Evolutionary conservation across 1,140 invertebrate species (phyloP).

Genomic region (Drosophila lini): DNA sequence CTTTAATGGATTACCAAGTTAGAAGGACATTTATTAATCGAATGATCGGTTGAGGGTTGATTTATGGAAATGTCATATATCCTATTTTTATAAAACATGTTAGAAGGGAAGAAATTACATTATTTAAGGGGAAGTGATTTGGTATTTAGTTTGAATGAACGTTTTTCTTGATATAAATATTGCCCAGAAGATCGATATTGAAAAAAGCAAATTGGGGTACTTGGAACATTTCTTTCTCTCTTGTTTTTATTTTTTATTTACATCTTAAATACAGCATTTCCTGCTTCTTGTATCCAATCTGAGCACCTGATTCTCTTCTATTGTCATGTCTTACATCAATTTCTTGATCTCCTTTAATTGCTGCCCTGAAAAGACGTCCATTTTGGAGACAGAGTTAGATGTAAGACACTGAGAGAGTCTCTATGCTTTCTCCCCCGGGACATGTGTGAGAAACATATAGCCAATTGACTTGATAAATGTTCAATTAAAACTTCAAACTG

Average conservation of each 20-base stretch:
- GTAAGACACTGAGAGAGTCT: neutral
- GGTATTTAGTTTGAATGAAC: too few species aligned
- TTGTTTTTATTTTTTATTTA: too few species aligned
- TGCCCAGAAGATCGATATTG: too few species aligned
- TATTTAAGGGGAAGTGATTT: too few species aligned
- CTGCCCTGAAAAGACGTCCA: neutral
- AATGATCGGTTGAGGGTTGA: neutral
- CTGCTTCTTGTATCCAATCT: neutral
- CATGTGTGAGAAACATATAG: conserved; percentile 29
- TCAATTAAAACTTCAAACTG: conserved; percentile 51
- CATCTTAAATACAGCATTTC: neutral
- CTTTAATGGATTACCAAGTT: neutral
- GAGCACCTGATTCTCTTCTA: neutral
- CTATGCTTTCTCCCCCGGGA: neutral
- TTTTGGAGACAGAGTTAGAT: neutral
- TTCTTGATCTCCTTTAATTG: conserved; percentile 22
- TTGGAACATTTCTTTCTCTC: too few species aligned
- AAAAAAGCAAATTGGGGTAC: too few species aligned
- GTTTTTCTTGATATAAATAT: too few species aligned
- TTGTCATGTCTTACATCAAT: neutral
- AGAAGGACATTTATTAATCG: neutral
- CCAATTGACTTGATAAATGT: conserved; percentile 54
- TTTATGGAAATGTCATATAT: neutral
- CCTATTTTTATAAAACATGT: neutral
- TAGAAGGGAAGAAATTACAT: neutral